Percentiles rank a stretch among this genome's conserved stretches.
Conservation (phyloP, 53 echinoderm and acorn worm species). For the Crossaster papposus region DNA sequence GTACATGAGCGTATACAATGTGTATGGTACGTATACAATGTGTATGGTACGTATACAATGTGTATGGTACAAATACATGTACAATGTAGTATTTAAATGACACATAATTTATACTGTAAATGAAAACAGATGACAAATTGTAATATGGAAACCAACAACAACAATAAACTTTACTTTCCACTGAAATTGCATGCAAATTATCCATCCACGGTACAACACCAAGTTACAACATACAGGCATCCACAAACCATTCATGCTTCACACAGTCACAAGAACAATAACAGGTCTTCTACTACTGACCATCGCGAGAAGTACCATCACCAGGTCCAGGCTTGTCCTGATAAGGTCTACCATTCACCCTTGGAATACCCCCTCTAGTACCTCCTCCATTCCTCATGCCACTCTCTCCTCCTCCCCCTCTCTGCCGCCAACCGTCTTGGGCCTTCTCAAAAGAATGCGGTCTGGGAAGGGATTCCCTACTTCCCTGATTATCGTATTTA, state of each 20-base stretch:
- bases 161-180: background rate
- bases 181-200: too few relatives aligned
- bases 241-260: background rate
- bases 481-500: constrained; percentile 5
- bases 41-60: background rate
- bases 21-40: too few relatives aligned
- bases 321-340: constrained; percentile 31
- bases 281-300: constrained; percentile 40
- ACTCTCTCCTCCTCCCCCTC: constrained; percentile 33
- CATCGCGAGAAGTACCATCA: constrained; percentile 12
- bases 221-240: background rate
- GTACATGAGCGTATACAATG: too few relatives aligned
- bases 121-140: too few relatives aligned
- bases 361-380: constrained; percentile 10
- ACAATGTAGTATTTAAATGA: too few relatives aligned
- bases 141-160: background rate
- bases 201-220: background rate
- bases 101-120: too few relatives aligned
- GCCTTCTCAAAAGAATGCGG: constrained; percentile 1
- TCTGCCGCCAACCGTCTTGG: constrained; percentile 27
- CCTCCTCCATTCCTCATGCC: constrained; percentile 17
- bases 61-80: background rate
- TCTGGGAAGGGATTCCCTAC: background rate
- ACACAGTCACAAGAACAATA: background rate
- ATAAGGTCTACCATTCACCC: constrained; percentile 32